These are phyloP conservation scores for Diabrotica balteata DNA, from an alignment of 2,888 invertebrate genomes.

Conservation along the genomic window DNA sequence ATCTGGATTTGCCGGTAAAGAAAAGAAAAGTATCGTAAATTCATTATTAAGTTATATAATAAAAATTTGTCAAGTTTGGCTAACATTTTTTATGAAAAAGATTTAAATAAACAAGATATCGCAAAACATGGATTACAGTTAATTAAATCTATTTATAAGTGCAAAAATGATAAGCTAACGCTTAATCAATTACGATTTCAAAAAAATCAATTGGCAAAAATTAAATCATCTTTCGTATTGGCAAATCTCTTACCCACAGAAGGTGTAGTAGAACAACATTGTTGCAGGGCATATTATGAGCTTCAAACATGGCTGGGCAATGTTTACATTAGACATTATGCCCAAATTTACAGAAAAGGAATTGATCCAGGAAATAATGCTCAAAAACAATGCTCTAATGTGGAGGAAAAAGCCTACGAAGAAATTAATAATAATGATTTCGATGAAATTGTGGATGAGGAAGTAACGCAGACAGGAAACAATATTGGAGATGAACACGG, in stretches of 20 bases:
- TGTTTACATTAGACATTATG: conserved; percentile 26
- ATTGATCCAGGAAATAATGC: conserved; percentile 1
- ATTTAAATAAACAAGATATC: too few relatives aligned
- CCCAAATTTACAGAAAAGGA: conserved; percentile 9
- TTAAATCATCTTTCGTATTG: too few relatives aligned
- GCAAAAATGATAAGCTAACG: too few relatives aligned
- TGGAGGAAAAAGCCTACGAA: too few relatives aligned
- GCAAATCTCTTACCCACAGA: conserved; percentile 6
- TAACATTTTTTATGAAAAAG: too few relatives aligned
- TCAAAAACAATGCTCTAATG: too few relatives aligned
- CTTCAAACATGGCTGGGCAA: conserved; percentile 41
- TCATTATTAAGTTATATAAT: not conserved
- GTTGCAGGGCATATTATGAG: conserved; percentile 39
- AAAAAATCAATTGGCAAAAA: too few relatives aligned
- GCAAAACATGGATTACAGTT: too few relatives aligned
- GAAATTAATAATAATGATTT: too few relatives aligned
- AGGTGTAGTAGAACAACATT: conserved; percentile 33
- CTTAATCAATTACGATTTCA: too few relatives aligned
- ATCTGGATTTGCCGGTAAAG: not conserved
- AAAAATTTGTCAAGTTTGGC: too few relatives aligned
- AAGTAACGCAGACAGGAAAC: conserved; percentile 1
- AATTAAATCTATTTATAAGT: too few relatives aligned
- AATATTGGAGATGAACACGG: conserved; percentile 1
- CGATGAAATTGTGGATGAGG: conserved; percentile 2
- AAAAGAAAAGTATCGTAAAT: not conserved